These are phyloP conservation scores for Poeciliopsis paucimaculata DNA, from an alignment of 2,797 vertebrate species.

Conservation along the genomic window DNA sequence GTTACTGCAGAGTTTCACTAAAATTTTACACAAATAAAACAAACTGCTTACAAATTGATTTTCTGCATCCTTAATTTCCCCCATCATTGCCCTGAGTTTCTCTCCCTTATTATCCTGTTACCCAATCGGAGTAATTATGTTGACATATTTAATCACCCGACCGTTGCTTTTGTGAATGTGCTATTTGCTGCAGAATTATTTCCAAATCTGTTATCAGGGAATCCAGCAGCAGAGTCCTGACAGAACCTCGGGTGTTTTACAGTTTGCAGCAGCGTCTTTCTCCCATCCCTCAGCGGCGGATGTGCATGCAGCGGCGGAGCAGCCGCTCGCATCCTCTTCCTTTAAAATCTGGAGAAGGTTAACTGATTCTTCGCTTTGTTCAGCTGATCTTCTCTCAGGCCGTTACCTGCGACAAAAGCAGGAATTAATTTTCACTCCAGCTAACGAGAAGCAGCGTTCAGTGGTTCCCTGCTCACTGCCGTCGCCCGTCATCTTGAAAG, in stretches of 20 bases:
- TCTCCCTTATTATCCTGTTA: not conserved
- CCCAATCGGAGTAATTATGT: not conserved
- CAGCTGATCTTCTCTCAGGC: constrained; percentile 1
- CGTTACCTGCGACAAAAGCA: constrained; percentile 15
- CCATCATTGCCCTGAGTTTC: not conserved
- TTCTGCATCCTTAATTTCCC: not conserved
- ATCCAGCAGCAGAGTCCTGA: not conserved
- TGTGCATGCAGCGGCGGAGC: not conserved
- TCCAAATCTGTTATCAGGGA: not conserved
- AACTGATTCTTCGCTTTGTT: constrained; percentile 1
- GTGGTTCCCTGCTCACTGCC: not conserved
- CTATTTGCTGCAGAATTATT: not conserved
- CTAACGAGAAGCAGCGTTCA: not conserved
- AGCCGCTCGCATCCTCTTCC: not conserved
- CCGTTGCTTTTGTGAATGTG: not conserved
- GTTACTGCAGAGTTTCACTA: not conserved
- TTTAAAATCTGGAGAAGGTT: not conserved
- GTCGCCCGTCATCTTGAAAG: not conserved
- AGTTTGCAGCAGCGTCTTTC: not conserved
- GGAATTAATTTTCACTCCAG: constrained; percentile 7
- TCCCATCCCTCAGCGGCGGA: not conserved
- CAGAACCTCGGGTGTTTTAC: not conserved
- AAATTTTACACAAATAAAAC: not conserved
- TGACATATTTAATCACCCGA: not conserved
- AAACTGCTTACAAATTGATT: not conserved